These are phyloP conservation scores for Limanda limanda DNA, from an alignment of 2,113 vertebrate genomes.

Conservation along the genomic window DNA sequence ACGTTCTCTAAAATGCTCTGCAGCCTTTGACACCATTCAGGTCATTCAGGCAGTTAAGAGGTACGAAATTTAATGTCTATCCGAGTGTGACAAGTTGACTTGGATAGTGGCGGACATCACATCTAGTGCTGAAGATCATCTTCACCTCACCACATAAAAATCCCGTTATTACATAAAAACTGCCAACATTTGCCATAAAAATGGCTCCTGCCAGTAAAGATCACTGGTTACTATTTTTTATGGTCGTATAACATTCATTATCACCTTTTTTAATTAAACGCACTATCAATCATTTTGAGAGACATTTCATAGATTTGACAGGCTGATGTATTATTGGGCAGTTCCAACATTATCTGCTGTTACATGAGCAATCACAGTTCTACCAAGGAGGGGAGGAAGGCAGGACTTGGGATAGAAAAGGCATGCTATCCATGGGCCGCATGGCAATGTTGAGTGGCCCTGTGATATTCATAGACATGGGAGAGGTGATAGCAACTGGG, in stretches of 20 bases:
- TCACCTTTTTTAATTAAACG: neutral
- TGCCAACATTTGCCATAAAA: constrained; percentile 5
- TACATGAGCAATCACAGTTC: constrained; percentile 44
- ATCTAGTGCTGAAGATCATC: neutral
- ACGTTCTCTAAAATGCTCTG: neutral
- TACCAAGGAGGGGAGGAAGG: constrained; percentile 97
- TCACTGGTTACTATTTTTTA: neutral
- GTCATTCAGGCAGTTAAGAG: neutral
- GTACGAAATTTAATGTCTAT: neutral
- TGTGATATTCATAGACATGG: constrained; percentile 95
- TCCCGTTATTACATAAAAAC: neutral
- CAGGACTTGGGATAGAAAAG: constrained; percentile 97
- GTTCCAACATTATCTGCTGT: constrained; percentile 47
- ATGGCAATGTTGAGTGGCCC: constrained; percentile 96
- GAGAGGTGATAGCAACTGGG: constrained; percentile 93
- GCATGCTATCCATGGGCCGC: constrained; percentile 97
- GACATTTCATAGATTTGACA: constrained; percentile 1
- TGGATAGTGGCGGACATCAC: neutral
- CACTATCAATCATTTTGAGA: constrained; percentile 9
- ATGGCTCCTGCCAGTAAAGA: constrained; percentile 10
- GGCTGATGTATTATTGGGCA: constrained; percentile 40
- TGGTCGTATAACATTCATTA: neutral
- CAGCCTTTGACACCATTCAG: neutral
- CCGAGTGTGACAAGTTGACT: neutral
- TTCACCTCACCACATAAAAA: neutral